phyloP scores from a whole-genome alignment of 2,113 vertebrate genomes.

The Syrmaticus mikado region DNA sequence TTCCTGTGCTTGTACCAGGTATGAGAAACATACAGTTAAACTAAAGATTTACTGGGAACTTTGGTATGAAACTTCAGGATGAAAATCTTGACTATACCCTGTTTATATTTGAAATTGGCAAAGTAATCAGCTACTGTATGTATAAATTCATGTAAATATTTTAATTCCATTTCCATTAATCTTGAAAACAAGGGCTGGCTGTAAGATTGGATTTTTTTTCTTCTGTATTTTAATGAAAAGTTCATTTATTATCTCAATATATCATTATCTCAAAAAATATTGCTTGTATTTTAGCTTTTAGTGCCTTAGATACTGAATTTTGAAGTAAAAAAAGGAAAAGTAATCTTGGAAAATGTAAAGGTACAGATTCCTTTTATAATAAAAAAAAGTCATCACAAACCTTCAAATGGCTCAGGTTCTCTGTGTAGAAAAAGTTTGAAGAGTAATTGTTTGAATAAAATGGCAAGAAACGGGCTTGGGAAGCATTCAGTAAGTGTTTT shows the following conservation, averaged over 20 bases:
- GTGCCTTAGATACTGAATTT: neutral
- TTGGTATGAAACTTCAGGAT: neutral
- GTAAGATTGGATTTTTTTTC: neutral
- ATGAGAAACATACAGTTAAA: constrained; percentile 46
- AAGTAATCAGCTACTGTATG: neutral
- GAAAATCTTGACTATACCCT: neutral
- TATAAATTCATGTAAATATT: neutral
- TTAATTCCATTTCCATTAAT: neutral
- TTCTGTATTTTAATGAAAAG: neutral
- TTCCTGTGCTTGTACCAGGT: constrained; percentile 98
- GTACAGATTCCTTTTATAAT: neutral
- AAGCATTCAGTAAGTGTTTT: neutral
- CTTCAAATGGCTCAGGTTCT: neutral
- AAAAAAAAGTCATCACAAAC: neutral
- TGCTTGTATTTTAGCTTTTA: neutral
- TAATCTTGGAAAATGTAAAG: neutral
- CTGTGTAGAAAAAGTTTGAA: neutral
- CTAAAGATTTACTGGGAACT: neutral
- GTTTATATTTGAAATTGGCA: neutral
- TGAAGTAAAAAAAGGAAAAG: neutral
- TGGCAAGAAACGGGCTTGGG: neutral
- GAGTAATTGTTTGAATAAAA: neutral
- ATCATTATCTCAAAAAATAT: neutral
- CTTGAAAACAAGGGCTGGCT: neutral
- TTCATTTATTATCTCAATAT: too few relatives aligned